Conservation (phyloP, 2,888 invertebrate species). For the Orchesellides sinensis region DNA sequence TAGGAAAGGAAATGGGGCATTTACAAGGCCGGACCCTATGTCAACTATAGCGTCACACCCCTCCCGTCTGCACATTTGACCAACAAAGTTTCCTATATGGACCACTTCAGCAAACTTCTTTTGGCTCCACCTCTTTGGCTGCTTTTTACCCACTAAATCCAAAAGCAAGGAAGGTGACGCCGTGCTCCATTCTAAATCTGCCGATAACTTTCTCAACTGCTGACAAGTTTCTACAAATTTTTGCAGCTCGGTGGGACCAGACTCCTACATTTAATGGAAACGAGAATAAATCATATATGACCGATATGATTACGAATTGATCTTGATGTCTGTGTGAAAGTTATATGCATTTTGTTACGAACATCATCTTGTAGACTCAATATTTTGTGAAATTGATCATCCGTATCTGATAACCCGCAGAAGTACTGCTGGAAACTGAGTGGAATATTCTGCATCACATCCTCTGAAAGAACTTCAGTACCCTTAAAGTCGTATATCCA, state of each 20-base stretch:
- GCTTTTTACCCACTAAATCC: neutral
- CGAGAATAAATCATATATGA: neutral
- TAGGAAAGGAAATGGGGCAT: too few relatives aligned
- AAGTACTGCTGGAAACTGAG: slow-evolving; percentile 37
- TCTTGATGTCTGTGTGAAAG: too few relatives aligned
- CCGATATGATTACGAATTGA: too few relatives aligned
- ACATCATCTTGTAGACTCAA: slow-evolving; percentile 48
- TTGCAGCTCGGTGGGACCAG: slow-evolving; percentile 30
- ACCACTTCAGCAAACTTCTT: slow-evolving; percentile 67
- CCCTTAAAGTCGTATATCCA: slow-evolving; percentile 70
- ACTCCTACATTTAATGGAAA: slow-evolving; percentile 44
- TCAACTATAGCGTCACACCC: slow-evolving; percentile 58
- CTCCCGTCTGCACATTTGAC: slow-evolving; percentile 27
- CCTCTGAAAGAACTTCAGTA: slow-evolving; percentile 39
- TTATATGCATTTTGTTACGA: neutral
- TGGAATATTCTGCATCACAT: slow-evolving; percentile 39
- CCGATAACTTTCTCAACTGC: slow-evolving; percentile 12
- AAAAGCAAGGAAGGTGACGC: neutral
- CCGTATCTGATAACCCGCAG: slow-evolving; percentile 10
- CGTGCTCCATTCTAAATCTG: neutral
- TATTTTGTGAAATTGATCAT: slow-evolving; percentile 45
- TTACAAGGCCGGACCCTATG: slow-evolving; percentile 69
- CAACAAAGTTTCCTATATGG: slow-evolving; percentile 61
- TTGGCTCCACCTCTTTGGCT: slow-evolving; percentile 61
- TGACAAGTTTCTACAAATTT: slow-evolving; percentile 37